Evolutionary conservation across 2,797 vertebrate genomes (phyloP), one percentile per base, ranked within the genome.

Genomic region (Nyctibius grandis): DNA sequence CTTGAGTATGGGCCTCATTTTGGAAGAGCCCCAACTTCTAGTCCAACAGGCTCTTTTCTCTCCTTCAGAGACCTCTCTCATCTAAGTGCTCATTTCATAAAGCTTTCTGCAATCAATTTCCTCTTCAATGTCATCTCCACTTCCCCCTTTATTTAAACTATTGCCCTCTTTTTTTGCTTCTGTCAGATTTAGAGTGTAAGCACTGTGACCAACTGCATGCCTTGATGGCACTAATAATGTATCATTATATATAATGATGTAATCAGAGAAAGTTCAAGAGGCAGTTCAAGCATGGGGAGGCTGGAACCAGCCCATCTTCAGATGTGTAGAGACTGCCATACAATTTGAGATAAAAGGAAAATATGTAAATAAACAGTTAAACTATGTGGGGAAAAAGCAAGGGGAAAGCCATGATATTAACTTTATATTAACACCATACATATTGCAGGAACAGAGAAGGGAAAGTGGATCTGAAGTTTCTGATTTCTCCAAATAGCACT

Each of bases 241-340:
- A 59, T 96, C 91, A 96, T 96, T 96, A 93, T 90, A 36, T 75
- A 63, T 94, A 97, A 93, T 83, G 92, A 88, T 91, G 87, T 93
- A 95, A 97, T 95, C 95, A 95, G 91, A 76, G 88, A 92, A 93
- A 93, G 94, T 94, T 94, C 94, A 96, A 95, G 94, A 95, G 83
- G 93, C 68, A 93, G 88, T 87, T 96, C 90, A 95, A 95, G 51
- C 76, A 84, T 42, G 47, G 69, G 77, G 75, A 93, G 59, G 84
- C 78, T 92, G 84, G 60, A 94, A 83, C 80, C 80, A 92, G 70
- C 73, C 73, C 54, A 63, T 94, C 90, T 89, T 93, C 74, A 91
- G 69, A 93, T 54, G 36, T 31, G 47, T 36, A 69, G 44, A 79
- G 33, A 40, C 76, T 90, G 79, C 29, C 54, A 70, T 42, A 74